Evolutionary conservation across 2,113 vertebrate genomes (phyloP), one percentile per base, ranked within the genome.

Genomic region (Chamaea fasciata): DNA sequence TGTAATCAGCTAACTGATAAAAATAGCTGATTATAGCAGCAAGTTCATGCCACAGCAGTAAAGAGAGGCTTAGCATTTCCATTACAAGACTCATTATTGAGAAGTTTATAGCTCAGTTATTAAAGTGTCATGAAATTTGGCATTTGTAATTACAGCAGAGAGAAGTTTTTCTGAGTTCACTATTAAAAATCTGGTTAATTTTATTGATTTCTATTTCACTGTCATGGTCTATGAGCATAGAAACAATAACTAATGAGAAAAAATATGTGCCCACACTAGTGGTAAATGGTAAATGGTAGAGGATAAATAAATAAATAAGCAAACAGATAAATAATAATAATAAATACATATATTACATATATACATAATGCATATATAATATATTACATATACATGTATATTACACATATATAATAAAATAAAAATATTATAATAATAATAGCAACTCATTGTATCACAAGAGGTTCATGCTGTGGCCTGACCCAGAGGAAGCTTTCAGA

Each of bases 1-100:
- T 96, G 89, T 84, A 97, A 98, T 98, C 98, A 98, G 97, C 95
- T 97, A 97, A 98, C 98, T 97, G 98, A 97, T 98, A 98, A 98
- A 98, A 98, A 95, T 86, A 98, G 80, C 75, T 96, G 93, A 87
- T 94, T 94, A 77, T 83, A 96, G 69, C 92, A 92, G 95, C 20
- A 68, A 76, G 95, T 94, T 96, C 86, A 77, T 23, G 74, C 87
- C 74, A 74, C 78, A 84, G 83, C 76, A 94, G 83, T 92, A 96
- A 95, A 97, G 78, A 92, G 62, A 95, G 85, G 81, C 84, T 94
- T 68, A 23, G 33, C 55, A 12, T 97, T 98, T 97, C 94, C 84
- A 96, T 97, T 97, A 94, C 82, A 97, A 96, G 90, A 26, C 68
- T 96, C 95, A 91, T 97, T 96, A 94, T 74, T 87, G 95, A 97